These are phyloP conservation scores for Garra rufa DNA, from an alignment of 2,113 vertebrate genomes.

Conservation along the genomic window DNA sequence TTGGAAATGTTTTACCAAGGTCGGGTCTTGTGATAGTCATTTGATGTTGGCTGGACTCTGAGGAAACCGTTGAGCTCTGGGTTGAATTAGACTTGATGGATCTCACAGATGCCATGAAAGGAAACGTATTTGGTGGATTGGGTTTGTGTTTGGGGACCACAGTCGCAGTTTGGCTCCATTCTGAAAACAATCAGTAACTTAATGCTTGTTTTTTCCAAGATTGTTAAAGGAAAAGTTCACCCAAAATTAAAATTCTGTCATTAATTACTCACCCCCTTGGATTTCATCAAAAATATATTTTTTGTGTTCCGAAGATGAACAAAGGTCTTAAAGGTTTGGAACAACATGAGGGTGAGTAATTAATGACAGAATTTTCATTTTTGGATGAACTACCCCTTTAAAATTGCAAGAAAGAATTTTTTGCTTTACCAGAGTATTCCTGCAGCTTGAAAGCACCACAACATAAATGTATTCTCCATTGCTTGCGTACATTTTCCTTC, in stretches of 20 bases:
- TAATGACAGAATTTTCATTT: too few relatives aligned
- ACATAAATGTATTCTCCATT: conserved; percentile 83
- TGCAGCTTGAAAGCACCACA: conserved; percentile 76
- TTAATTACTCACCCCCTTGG: too few relatives aligned
- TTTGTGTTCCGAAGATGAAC: too few relatives aligned
- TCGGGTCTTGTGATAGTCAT: conserved; percentile 65
- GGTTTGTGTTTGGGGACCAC: conserved; percentile 65
- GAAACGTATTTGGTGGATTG: conserved; percentile 56
- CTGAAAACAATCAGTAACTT: conserved; percentile 63
- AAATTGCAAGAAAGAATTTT: not conserved
- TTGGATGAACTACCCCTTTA: too few relatives aligned
- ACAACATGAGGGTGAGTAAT: too few relatives aligned
- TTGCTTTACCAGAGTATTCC: conserved; percentile 79
- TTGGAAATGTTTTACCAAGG: conserved; percentile 64
- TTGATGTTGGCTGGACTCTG: conserved; percentile 68
- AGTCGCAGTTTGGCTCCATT: conserved; percentile 76
- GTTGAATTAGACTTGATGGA: conserved; percentile 78
- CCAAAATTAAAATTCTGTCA: too few relatives aligned
- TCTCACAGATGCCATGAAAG: conserved; percentile 68
- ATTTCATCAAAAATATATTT: too few relatives aligned
- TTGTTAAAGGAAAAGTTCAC: not conserved
- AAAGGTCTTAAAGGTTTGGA: too few relatives aligned
- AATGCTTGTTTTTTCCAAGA: not conserved
- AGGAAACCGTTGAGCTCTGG: conserved; percentile 76
- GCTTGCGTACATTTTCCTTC: conserved; percentile 87